These are phyloP conservation scores for Heliconius sara DNA, from an alignment of 2,888 invertebrate species.

Conservation along the genomic window DNA sequence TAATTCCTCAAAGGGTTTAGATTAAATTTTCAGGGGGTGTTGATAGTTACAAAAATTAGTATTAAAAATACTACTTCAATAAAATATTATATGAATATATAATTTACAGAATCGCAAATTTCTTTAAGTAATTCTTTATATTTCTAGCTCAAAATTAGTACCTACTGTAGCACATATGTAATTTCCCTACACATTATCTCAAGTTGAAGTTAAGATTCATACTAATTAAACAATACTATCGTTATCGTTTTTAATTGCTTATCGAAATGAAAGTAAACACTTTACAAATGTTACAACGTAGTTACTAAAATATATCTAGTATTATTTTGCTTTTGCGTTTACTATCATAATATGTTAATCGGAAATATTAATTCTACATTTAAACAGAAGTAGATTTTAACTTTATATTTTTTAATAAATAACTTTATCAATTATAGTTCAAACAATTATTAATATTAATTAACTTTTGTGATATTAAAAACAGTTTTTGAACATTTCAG, in stretches of 20 bases:
- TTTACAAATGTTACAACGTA: background rate
- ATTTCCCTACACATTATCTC: constrained; percentile 6
- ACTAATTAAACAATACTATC: background rate
- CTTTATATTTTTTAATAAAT: background rate
- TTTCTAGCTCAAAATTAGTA: background rate
- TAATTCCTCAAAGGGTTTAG: no score
- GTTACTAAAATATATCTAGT: background rate
- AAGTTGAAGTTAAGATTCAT: background rate
- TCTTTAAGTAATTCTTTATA: background rate
- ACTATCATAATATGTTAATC: background rate
- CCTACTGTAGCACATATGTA: background rate
- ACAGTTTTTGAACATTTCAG: constrained; percentile 5
- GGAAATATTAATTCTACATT: background rate
- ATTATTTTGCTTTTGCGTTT: background rate
- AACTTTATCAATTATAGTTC: background rate
- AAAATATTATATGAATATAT: background rate
- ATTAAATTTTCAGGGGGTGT: no score
- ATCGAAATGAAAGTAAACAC: background rate
- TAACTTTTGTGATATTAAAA: background rate
- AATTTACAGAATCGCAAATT: background rate
- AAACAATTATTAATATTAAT: background rate
- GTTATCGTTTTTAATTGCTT: constrained; percentile 9
- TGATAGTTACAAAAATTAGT: no score
- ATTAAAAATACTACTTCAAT: no score
- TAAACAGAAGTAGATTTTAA: background rate